Evolutionary conservation across 1,140 invertebrate genomes (phyloP).

Genomic region (Philopotamus ludificatus): DNA sequence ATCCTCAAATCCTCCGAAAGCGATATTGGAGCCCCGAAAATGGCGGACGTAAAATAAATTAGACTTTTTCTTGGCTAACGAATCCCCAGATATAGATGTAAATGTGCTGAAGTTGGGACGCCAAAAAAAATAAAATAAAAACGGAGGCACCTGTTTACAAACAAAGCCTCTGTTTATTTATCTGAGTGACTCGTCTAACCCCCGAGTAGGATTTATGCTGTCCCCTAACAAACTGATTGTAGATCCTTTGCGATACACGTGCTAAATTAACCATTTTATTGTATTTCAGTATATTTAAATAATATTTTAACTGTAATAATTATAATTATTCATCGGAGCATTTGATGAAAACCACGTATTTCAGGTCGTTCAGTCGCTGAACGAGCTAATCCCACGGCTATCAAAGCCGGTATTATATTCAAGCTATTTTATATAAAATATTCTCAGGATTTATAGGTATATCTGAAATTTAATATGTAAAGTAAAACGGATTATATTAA

Average conservation of each 20-base stretch:
- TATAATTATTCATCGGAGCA: too few species aligned
- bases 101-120: not conserved
- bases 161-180: slow-evolving; percentile 22
- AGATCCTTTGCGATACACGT: too few species aligned
- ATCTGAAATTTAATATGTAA: too few species aligned
- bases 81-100: slow-evolving; percentile 1
- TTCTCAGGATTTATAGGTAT: too few species aligned
- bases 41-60: slow-evolving; percentile 29
- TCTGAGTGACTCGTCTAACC: slow-evolving; percentile 1
- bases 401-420: too few species aligned
- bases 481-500: too few species aligned
- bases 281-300: not conserved
- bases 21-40: slow-evolving; percentile 13
- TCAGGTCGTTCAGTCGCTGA: too few species aligned
- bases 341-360: too few species aligned
- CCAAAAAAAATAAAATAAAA: too few species aligned
- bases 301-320: not conserved
- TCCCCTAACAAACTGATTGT: not conserved
- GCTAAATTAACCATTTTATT: slow-evolving; percentile 1
- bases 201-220: not conserved
- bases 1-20: not conserved
- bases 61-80: slow-evolving; percentile 25
- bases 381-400: too few species aligned
- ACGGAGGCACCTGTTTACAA: slow-evolving; percentile 15
- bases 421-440: too few species aligned